phyloP scores from a whole-genome alignment of 2,113 vertebrate genomes.

The Seriola dumerili region DNA sequence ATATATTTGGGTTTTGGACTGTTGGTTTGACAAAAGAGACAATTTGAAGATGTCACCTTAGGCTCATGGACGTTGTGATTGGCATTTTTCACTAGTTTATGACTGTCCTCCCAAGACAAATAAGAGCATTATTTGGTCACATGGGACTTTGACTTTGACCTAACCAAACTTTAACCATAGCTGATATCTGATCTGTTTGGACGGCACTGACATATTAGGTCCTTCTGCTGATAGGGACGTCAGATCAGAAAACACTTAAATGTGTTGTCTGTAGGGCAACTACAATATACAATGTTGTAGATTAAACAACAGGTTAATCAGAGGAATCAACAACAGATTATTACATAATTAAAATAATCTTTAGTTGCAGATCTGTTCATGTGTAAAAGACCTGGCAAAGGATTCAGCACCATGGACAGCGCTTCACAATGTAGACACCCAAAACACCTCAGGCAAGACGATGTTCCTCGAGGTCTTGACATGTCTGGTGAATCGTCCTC shows the following conservation, averaged over 20 bases:
- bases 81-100: no score
- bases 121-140: no score
- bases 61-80: no score
- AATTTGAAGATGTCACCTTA: no score
- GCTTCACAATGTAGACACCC: background rate
- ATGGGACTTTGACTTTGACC: background rate
- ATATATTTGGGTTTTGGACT: background rate
- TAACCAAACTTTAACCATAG: background rate
- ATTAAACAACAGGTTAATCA: background rate
- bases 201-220: background rate
- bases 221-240: background rate
- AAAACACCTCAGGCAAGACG: background rate
- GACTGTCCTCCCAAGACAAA: no score
- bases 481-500: conserved; percentile 27
- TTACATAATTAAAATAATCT: background rate
- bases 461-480: conserved; percentile 4
- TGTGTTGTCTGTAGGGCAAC: background rate
- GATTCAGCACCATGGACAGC: conserved; percentile 35
- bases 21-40: no score
- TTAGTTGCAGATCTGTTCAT: background rate
- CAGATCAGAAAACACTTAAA: no score
- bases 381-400: background rate
- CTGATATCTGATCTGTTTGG: background rate
- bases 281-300: background rate
- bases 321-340: background rate